phyloP scores from a whole-genome alignment of 2,888 invertebrate species.

The Ichneumoninae sp. region DNA sequence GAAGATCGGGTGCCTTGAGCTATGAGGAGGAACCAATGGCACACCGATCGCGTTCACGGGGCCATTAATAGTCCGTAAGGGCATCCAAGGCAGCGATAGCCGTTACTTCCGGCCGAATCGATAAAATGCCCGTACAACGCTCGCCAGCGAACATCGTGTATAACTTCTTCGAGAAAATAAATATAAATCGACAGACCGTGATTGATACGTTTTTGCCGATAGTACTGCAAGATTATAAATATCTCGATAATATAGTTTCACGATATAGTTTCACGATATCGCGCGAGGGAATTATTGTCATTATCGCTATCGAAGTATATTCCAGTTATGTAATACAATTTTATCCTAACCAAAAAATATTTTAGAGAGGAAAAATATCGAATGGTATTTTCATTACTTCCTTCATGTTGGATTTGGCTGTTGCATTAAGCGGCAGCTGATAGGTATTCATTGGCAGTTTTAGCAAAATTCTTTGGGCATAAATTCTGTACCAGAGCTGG shows the following conservation, averaged over 20 bases:
- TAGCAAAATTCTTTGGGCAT: not conserved
- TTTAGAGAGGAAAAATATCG: too few species aligned
- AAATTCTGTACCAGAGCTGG: not conserved
- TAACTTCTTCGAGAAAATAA: not conserved
- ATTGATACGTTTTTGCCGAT: not conserved
- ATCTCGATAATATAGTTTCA: not conserved
- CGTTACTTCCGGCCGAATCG: slow-evolving; percentile 40
- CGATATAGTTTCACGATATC: not conserved
- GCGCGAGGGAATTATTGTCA: not conserved
- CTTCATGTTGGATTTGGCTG: too few species aligned
- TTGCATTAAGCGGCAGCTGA: too few species aligned
- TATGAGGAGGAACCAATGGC: slow-evolving; percentile 1
- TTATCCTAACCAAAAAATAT: too few species aligned
- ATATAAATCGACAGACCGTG: not conserved
- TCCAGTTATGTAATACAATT: not conserved
- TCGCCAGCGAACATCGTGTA: not conserved
- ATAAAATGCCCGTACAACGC: not conserved
- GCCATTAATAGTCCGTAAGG: slow-evolving; percentile 55
- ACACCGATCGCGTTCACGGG: slow-evolving; percentile 41
- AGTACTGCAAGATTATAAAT: not conserved
- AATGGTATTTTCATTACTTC: too few species aligned
- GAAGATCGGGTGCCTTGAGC: slow-evolving; percentile 5
- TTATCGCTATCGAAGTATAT: not conserved
- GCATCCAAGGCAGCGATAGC: slow-evolving; percentile 41
- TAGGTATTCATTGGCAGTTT: not conserved